Conservation (phyloP, 2,888 invertebrate genomes). For the Melanchra persicariae region DNA sequence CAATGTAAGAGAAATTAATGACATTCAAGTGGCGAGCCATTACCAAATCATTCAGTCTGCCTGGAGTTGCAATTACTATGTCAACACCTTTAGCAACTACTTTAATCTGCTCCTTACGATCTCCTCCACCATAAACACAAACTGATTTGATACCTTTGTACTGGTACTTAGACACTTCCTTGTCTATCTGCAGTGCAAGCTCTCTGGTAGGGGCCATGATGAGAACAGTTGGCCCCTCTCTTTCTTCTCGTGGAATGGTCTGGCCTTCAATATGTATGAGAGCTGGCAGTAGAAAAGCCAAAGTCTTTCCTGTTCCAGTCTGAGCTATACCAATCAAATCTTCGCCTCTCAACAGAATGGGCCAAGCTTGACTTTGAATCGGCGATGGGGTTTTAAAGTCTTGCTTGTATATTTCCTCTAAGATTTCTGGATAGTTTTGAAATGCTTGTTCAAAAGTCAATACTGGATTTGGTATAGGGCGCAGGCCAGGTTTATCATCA, state of each 20-base stretch:
- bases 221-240: conserved; percentile 96
- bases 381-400: conserved; percentile 96
- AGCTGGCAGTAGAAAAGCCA: conserved; percentile 98
- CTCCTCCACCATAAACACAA: conserved; percentile 98
- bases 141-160: conserved; percentile 97
- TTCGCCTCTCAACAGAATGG: conserved; percentile 96
- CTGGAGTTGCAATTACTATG: conserved; percentile 98
- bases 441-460: conserved; percentile 96
- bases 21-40: conserved; percentile 93
- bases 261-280: conserved; percentile 98
- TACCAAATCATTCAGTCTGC: conserved; percentile 97
- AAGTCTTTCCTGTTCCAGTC: conserved; percentile 98
- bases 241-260: conserved; percentile 92
- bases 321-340: conserved; percentile 99
- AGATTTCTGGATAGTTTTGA: conserved; percentile 95
- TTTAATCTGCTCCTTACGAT: conserved; percentile 94
- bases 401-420: conserved; percentile 95
- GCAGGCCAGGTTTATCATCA: conserved; percentile 84
- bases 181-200: conserved; percentile 97
- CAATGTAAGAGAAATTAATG: conserved; percentile 95
- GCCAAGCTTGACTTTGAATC: conserved; percentile 98
- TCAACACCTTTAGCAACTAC: conserved; percentile 95
- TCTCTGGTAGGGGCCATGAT: conserved; percentile 98
- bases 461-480: conserved; percentile 94
- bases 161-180: conserved; percentile 96